phyloP scores from a whole-genome alignment of 2,797 vertebrate species.

The Phyllotis vaccarum region DNA sequence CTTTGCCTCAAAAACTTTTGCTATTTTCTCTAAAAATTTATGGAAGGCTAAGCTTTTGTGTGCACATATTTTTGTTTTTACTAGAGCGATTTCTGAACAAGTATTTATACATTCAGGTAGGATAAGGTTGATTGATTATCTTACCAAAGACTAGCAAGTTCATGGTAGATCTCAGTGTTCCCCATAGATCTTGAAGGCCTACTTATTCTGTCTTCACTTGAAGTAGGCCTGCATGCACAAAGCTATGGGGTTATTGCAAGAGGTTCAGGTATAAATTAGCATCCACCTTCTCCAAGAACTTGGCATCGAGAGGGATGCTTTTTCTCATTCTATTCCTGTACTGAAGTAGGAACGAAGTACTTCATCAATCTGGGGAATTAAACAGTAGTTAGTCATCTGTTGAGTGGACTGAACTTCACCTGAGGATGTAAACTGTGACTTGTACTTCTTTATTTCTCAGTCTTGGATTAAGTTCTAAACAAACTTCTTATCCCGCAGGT shows the following conservation, averaged over 20 bases:
- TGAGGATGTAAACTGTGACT: not conserved
- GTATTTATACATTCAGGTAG: not conserved
- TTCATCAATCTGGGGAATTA: conserved; percentile 58
- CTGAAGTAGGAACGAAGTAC: not conserved
- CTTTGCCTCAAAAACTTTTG: conserved; percentile 1
- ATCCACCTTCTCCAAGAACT: conserved; percentile 43
- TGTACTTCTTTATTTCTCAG: conserved; percentile 24
- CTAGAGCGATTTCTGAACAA: not conserved
- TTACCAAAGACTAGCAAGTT: not conserved
- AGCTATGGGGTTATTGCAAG: not conserved
- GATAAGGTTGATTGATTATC: conserved; percentile 1
- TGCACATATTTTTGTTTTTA: not conserved
- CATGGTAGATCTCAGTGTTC: not conserved
- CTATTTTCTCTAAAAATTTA: conserved; percentile 30
- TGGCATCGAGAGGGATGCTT: conserved; percentile 1
- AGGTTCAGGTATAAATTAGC: conserved; percentile 30
- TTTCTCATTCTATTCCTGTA: conserved; percentile 25
- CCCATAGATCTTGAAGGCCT: not conserved
- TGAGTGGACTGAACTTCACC: conserved; percentile 23
- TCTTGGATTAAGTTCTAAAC: not conserved
- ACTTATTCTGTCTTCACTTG: not conserved
- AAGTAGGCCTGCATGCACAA: not conserved
- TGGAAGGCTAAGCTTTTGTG: conserved; percentile 15
- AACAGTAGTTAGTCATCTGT: not conserved
- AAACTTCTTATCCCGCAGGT: not conserved